Evolutionary conservation across 2,797 vertebrate genomes (phyloP).

Genomic region (Megaceryle alcyon): DNA sequence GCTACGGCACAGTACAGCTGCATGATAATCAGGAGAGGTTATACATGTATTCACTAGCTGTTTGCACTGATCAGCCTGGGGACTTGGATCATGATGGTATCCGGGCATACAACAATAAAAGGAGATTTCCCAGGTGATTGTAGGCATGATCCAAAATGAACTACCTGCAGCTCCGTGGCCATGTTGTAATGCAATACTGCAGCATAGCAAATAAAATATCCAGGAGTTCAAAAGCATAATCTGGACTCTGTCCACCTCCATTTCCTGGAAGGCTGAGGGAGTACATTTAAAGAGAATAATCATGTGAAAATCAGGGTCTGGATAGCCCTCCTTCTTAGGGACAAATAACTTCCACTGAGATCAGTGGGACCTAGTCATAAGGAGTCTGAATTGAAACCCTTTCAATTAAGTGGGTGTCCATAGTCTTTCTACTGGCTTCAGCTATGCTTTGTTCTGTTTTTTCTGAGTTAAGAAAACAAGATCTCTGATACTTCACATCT

Average conservation of each 20-base stretch:
- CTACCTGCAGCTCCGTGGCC: not conserved
- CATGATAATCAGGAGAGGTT: constrained; percentile 38
- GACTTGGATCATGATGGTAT: constrained; percentile 8
- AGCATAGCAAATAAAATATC: not conserved
- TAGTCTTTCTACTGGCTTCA: not conserved
- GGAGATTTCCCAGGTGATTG: constrained; percentile 23
- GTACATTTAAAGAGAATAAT: not conserved
- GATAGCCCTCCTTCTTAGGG: not conserved
- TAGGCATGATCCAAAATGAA: constrained; percentile 2
- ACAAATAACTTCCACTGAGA: not conserved
- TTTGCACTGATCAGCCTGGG: constrained; percentile 30
- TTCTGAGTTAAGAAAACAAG: not conserved
- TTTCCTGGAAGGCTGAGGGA: not conserved
- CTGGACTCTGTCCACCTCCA: not conserved
- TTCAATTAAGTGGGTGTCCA: not conserved
- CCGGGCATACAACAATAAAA: constrained; percentile 30
- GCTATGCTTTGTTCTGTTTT: not conserved
- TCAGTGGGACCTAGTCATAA: not conserved
- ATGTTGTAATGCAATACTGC: not conserved
- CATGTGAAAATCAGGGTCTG: not conserved
- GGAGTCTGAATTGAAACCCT: not conserved
- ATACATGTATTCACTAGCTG: constrained; percentile 18
- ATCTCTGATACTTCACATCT: not conserved
- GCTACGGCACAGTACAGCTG: not conserved
- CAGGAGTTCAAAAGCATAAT: not conserved